These are phyloP conservation scores for Chamaea fasciata DNA, from an alignment of 2,113 vertebrate genomes.

Conservation along the genomic window DNA sequence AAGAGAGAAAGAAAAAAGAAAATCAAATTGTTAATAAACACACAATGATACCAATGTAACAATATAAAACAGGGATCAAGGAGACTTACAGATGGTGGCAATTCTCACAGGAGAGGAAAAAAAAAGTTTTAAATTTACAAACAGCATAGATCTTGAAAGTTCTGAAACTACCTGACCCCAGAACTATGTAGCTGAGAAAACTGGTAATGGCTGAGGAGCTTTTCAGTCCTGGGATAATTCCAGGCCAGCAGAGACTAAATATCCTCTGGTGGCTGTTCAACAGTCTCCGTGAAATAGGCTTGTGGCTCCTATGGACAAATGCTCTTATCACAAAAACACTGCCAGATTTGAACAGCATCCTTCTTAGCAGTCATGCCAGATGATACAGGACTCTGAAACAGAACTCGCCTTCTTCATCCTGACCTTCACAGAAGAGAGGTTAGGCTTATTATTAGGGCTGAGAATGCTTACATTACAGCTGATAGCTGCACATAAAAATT, in stretches of 20 bases:
- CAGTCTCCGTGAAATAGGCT: constrained; percentile 35
- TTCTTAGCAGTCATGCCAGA: constrained; percentile 26
- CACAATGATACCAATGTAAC: background rate
- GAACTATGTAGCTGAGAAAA: background rate
- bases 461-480: constrained; percentile 10
- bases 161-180: background rate
- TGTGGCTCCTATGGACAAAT: constrained; percentile 34
- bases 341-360: constrained; percentile 35
- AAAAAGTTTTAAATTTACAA: background rate
- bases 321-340: constrained; percentile 26
- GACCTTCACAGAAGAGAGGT: constrained; percentile 15
- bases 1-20: constrained; percentile 29
- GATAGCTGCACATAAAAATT: background rate
- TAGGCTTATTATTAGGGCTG: constrained; percentile 27
- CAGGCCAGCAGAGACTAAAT: constrained; percentile 25
- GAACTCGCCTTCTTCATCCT: constrained; percentile 8
- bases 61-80: background rate
- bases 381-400: constrained; percentile 21
- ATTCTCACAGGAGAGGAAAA: background rate
- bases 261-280: constrained; percentile 10
- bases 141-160: background rate
- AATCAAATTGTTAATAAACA: constrained; percentile 30
- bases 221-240: constrained; percentile 5
- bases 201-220: background rate
- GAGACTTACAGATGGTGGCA: background rate